phyloP scores from a whole-genome alignment of 2,113 vertebrate species.

The Mormyrus lacerda region DNA sequence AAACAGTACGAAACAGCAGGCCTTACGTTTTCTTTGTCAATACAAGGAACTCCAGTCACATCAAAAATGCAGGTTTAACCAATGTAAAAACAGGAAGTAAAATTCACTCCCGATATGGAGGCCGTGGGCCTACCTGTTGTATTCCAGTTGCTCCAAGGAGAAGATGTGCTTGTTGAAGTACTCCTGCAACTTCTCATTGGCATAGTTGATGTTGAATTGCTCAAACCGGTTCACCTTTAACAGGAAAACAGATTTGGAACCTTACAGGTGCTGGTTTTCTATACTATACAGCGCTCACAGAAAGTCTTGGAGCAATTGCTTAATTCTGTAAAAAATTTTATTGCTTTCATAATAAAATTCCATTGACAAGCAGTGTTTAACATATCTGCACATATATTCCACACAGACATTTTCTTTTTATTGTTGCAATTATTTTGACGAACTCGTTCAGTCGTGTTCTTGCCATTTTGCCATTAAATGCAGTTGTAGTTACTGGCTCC shows the following conservation, averaged over 20 bases:
- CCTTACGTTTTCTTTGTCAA: not conserved
- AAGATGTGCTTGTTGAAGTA: constrained; percentile 95
- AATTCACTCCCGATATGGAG: not conserved
- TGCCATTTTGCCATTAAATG: not conserved
- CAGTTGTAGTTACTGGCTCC: too few species aligned
- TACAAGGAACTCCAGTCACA: not conserved
- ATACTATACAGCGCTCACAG: not conserved
- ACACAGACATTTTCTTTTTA: not conserved
- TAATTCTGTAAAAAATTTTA: not conserved
- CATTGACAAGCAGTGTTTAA: not conserved
- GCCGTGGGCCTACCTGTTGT: constrained; percentile 69
- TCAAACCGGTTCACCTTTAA: constrained; percentile 83
- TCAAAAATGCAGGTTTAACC: not conserved
- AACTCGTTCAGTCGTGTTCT: not conserved
- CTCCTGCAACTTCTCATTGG: constrained; percentile 88
- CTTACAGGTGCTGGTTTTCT: not conserved
- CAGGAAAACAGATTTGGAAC: not conserved
- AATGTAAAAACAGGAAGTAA: not conserved
- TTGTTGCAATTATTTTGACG: not conserved
- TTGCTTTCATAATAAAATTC: not conserved
- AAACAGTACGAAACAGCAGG: not conserved
- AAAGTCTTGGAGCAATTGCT: not conserved
- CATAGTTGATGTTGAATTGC: constrained; percentile 91
- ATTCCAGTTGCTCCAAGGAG: constrained; percentile 86
- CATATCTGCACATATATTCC: not conserved